phyloP scores from a whole-genome alignment of 2,797 vertebrate species.

The Caiman crocodilus region DNA sequence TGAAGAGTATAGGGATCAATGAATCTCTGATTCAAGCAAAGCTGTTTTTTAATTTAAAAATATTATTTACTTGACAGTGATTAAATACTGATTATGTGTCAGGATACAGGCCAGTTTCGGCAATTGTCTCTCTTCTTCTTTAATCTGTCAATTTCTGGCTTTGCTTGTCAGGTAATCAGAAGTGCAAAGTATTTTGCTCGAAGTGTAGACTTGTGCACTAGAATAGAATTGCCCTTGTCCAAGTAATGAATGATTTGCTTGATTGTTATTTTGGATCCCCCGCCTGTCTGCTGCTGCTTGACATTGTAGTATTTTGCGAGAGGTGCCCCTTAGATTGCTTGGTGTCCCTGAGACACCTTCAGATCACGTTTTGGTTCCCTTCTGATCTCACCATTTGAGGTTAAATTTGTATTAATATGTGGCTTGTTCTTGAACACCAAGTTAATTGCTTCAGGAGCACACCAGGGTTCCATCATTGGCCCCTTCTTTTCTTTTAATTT shows the following conservation, averaged over 20 bases:
- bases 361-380: neutral
- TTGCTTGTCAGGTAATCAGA: conserved; percentile 23
- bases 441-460: conserved; percentile 52
- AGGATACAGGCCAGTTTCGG: neutral
- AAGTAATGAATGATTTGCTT: neutral
- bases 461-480: neutral
- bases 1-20: neutral
- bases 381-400: conserved; percentile 13
- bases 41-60: neutral
- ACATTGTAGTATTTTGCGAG: neutral
- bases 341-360: neutral
- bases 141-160: neutral
- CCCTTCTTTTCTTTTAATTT: conserved; percentile 9
- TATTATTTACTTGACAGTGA: neutral
- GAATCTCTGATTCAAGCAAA: neutral
- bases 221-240: neutral
- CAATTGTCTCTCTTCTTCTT: neutral
- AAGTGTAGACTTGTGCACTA: neutral
- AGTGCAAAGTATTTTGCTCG: neutral
- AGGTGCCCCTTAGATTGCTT: conserved; percentile 2
- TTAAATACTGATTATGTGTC: neutral
- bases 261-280: conserved; percentile 37
- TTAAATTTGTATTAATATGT: conserved; percentile 44
- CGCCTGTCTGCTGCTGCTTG: neutral
- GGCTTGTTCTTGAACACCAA: conserved; percentile 10